Percentiles rank a stretch among this genome's conserved stretches.
phyloP scores from a whole-genome alignment of 1,140 invertebrate species.

The Tenebrio molitor region DNA sequence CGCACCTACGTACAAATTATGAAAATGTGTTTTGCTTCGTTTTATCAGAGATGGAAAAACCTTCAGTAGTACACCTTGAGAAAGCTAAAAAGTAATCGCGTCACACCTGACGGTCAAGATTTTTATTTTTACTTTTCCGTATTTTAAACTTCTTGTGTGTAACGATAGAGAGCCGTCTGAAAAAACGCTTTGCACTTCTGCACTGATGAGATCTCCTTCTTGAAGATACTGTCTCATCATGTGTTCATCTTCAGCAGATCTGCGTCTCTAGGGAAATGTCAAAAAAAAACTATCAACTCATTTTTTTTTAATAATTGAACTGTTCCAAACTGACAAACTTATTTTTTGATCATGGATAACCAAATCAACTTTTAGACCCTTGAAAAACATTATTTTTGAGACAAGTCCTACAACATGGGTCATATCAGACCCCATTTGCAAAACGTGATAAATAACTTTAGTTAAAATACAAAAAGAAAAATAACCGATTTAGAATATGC shows the following conservation, averaged over 20 bases:
- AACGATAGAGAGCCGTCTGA: slow-evolving; percentile 93
- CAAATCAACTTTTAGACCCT: too few species aligned
- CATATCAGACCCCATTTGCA: too few species aligned
- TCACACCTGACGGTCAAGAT: too few species aligned
- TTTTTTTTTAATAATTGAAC: too few species aligned
- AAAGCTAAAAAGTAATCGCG: slow-evolving; percentile 69
- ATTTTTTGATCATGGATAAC: too few species aligned
- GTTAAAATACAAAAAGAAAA: too few species aligned
- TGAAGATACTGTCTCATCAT: slow-evolving; percentile 96
- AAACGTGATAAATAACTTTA: too few species aligned
- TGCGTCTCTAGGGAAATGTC: slow-evolving; percentile 76
- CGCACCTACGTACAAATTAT: slow-evolving; percentile 91
- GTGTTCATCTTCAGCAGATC: slow-evolving; percentile 97
- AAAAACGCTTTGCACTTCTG: slow-evolving; percentile 95
- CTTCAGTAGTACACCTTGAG: slow-evolving; percentile 91
- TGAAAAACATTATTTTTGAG: too few species aligned
- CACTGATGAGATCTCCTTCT: slow-evolving; percentile 97
- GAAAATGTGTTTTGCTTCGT: slow-evolving; percentile 96
- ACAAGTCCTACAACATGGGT: too few species aligned
- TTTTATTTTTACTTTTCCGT: slow-evolving; percentile 86
- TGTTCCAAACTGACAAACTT: too few species aligned
- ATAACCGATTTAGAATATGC: slow-evolving; percentile 26
- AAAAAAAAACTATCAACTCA: neutral
- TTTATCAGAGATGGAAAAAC: slow-evolving; percentile 95
- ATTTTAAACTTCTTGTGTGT: slow-evolving; percentile 96